These are phyloP conservation scores for Malurus melanocephalus DNA, from an alignment of 2,113 vertebrate genomes.

Conservation along the genomic window DNA sequence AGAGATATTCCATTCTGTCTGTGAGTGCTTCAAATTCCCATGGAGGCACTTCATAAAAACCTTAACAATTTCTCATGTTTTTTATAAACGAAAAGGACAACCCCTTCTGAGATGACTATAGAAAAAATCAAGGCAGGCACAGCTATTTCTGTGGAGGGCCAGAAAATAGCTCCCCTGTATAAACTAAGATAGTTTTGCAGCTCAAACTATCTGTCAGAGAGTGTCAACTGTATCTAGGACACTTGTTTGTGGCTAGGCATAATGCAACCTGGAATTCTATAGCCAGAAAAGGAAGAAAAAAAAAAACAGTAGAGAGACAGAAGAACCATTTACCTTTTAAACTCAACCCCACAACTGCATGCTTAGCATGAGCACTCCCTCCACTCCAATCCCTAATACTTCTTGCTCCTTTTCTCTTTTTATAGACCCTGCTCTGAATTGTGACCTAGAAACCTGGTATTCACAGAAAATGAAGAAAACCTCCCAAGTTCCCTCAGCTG, in stretches of 20 bases:
- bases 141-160: neutral
- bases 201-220: neutral
- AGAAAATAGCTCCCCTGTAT: neutral
- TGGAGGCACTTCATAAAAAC: neutral
- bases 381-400: neutral
- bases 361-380: neutral
- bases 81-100: neutral
- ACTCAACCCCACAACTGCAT: neutral
- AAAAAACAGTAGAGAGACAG: neutral
- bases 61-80: accelerated
- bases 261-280: neutral
- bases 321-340: neutral
- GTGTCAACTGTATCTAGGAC: neutral
- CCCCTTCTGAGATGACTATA: neutral
- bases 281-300: neutral
- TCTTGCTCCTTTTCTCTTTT: neutral
- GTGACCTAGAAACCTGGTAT: neutral
- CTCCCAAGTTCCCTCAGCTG: neutral
- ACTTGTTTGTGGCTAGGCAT: neutral
- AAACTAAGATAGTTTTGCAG: neutral
- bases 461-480: neutral
- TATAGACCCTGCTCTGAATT: neutral
- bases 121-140: neutral
- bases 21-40: neutral
- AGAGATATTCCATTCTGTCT: neutral